Evolutionary conservation across 2,797 vertebrate genomes (phyloP).

Genomic region (Pogoniulus pusillus): DNA sequence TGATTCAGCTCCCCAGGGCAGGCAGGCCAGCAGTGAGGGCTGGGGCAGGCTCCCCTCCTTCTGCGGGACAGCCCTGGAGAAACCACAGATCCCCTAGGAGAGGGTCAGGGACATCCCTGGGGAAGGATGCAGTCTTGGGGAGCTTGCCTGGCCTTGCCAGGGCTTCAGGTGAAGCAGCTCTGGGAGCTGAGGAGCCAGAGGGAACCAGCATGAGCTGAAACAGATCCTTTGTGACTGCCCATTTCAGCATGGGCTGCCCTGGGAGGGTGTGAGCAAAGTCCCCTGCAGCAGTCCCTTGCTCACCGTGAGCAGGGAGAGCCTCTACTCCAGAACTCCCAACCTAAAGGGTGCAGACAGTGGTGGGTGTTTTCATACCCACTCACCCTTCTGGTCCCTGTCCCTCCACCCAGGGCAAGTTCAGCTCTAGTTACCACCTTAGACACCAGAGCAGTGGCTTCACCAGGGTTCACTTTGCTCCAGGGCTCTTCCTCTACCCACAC

Average conservation of each 20-base stretch:
- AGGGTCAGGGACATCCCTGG: neutral
- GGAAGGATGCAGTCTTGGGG: accelerated
- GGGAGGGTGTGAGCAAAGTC: neutral
- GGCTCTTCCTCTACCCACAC: neutral
- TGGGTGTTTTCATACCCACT: neutral
- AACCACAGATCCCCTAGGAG: neutral
- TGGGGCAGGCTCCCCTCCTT: slow-evolving; percentile 1
- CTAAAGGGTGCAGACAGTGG: accelerated
- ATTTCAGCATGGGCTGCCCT: neutral
- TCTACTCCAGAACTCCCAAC: neutral
- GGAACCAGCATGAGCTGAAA: accelerated
- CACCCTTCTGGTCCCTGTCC: neutral
- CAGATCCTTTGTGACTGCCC: neutral
- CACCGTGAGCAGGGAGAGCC: neutral
- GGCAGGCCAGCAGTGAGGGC: neutral
- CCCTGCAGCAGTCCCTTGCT: neutral
- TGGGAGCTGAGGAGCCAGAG: no score
- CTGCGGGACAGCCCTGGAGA: neutral
- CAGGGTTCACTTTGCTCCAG: neutral
- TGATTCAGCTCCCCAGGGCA: neutral
- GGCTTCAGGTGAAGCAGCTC: neutral
- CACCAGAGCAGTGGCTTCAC: accelerated
- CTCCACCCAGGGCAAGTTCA: accelerated
- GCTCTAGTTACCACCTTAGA: neutral
- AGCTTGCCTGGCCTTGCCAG: no score